A percentile compares a stretch with the other conserved stretches of the same genome.
Evolutionary conservation across 2,797 vertebrate species (phyloP).

Genomic region (Lagorchestes hirsutus): DNA sequence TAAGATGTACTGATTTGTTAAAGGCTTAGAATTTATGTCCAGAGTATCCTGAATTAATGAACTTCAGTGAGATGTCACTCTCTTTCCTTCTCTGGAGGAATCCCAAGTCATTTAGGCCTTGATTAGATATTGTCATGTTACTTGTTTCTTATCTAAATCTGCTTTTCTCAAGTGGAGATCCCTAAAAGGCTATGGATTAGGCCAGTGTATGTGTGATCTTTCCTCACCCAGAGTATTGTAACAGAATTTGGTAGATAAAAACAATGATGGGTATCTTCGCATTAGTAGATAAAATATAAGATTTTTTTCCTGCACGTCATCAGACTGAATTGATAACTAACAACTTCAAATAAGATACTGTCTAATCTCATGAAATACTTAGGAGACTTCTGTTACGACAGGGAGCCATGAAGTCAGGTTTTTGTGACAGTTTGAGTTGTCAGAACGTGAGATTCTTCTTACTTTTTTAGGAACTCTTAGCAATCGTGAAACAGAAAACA

Average conservation of each 20-base stretch:
- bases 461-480: conserved; percentile 90
- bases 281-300: conserved; percentile 81
- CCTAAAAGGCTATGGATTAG: neutral
- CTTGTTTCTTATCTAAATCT: neutral
- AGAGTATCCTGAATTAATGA: neutral
- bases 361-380: conserved; percentile 3
- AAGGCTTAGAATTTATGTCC: neutral
- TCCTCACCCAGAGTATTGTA: neutral
- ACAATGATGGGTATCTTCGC: conserved; percentile 7
- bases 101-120: neutral
- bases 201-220: neutral
- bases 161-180: neutral
- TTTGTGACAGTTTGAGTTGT: neutral
- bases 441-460: conserved; percentile 48
- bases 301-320: neutral
- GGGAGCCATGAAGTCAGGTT: neutral
- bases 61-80: neutral
- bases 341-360: conserved; percentile 28
- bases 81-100: neutral
- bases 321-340: neutral
- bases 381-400: neutral
- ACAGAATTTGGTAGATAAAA: neutral
- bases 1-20: neutral
- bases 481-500: conserved; percentile 92
- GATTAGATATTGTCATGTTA: neutral